Percentiles rank a stretch among this genome's conserved stretches.
phyloP scores from a whole-genome alignment of 2,888 invertebrate genomes.

The Rotaria socialis region DNA sequence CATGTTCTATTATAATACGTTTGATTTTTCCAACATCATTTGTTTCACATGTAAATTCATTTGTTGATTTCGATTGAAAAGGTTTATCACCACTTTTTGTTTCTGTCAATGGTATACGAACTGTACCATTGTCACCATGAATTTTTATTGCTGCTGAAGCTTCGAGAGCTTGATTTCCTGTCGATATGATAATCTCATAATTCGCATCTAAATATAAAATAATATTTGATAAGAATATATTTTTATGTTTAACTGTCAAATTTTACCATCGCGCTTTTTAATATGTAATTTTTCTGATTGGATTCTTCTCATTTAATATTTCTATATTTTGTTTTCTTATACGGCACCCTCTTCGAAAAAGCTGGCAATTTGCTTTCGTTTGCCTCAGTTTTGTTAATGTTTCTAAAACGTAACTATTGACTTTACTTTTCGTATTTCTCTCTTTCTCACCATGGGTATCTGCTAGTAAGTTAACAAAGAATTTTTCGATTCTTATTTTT shows the following conservation, averaged over 20 bases:
- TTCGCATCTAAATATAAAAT: not conserved
- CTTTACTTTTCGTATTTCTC: not conserved
- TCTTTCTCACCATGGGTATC: too few relatives aligned
- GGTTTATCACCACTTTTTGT: not conserved
- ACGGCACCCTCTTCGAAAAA: not conserved
- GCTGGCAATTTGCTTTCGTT: not conserved
- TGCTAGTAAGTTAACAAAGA: not conserved
- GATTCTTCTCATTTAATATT: not conserved
- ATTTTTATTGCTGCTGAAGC: not conserved
- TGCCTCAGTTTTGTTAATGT: not conserved
- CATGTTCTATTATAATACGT: not conserved
- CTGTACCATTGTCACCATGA: not conserved
- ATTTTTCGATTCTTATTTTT: not conserved
- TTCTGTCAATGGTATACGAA: not conserved
- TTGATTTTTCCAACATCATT: not conserved
- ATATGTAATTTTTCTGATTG: not conserved
- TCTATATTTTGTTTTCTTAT: not conserved
- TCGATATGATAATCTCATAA: not conserved
- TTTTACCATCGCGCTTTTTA: not conserved
- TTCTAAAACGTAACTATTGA: constrained; percentile 5
- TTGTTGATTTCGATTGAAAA: not conserved
- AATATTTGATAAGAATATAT: not conserved
- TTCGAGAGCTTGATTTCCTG: not conserved
- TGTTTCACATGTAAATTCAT: not conserved
- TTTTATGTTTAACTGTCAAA: not conserved